A percentile compares a stretch with the other conserved stretches of the same genome.
phyloP scores from a whole-genome alignment of 2,113 vertebrate species.

The Triplophysa rosa region DNA sequence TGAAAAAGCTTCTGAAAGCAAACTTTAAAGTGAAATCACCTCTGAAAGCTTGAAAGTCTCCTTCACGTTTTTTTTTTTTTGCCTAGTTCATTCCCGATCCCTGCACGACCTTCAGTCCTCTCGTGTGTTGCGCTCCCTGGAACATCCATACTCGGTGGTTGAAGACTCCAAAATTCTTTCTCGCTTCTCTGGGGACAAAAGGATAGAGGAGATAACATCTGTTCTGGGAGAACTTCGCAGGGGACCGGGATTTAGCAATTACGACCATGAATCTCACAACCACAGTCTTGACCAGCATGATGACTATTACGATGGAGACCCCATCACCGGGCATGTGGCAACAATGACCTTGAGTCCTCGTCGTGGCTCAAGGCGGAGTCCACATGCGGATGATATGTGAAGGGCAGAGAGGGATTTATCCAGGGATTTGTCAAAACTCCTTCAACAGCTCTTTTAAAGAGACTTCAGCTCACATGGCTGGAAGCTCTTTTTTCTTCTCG shows the following conservation, averaged over 20 bases:
- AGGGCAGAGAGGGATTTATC: slow-evolving; percentile 28
- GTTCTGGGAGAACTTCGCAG: slow-evolving; percentile 67
- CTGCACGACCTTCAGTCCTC: slow-evolving; percentile 84
- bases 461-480: not conserved
- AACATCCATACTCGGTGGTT: slow-evolving; percentile 52
- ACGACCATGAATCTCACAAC: slow-evolving; percentile 56
- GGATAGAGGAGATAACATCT: slow-evolving; percentile 56
- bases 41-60: not conserved
- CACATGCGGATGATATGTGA: slow-evolving; percentile 77
- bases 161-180: slow-evolving; percentile 54
- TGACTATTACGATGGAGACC: slow-evolving; percentile 61
- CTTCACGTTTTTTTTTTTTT: slow-evolving; percentile 30
- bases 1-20: not conserved
- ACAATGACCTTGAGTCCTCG: slow-evolving; percentile 65
- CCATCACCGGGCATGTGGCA: slow-evolving; percentile 65
- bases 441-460: slow-evolving; percentile 25
- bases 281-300: slow-evolving; percentile 59
- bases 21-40: not conserved
- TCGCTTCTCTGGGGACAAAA: slow-evolving; percentile 53
- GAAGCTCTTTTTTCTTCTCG: slow-evolving; percentile 1
- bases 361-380: slow-evolving; percentile 57
- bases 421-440: slow-evolving; percentile 16
- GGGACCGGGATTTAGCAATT: slow-evolving; percentile 50
- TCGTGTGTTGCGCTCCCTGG: slow-evolving; percentile 67
- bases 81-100: slow-evolving; percentile 90